Evolutionary conservation across 2,113 vertebrate genomes (phyloP).

Genomic region (Pseudopodoces humilis): DNA sequence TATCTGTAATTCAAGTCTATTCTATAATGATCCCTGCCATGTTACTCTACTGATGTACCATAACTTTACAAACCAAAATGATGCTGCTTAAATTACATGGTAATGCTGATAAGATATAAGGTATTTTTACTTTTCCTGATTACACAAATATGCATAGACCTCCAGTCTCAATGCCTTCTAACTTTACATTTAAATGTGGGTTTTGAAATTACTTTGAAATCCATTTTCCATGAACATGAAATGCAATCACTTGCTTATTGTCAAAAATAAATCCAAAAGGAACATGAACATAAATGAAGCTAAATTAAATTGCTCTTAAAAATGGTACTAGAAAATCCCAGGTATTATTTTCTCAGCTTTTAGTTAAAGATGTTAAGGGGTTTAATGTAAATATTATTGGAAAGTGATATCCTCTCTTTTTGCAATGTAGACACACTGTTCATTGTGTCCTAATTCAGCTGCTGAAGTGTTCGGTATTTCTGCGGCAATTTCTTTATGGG

Average conservation of each 20-base stretch:
- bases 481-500: neutral
- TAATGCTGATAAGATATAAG: neutral
- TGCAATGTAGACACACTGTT: neutral
- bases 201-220: conserved; percentile 24
- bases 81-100: neutral
- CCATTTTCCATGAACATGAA: neutral
- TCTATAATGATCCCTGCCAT: neutral
- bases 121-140: neutral
- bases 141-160: neutral
- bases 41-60: neutral
- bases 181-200: neutral
- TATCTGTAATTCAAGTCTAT: neutral
- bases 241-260: neutral
- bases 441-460: neutral
- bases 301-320: conserved; percentile 20
- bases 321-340: conserved; percentile 4
- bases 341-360: conserved; percentile 12
- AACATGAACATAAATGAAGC: neutral
- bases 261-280: neutral
- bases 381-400: conserved; percentile 41
- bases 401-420: neutral
- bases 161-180: neutral
- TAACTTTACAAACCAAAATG: neutral
- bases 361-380: neutral
- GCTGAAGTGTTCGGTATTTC: neutral